These are phyloP conservation scores for Sardinella longiceps DNA, from an alignment of 2,797 vertebrate species.

Conservation along the genomic window DNA sequence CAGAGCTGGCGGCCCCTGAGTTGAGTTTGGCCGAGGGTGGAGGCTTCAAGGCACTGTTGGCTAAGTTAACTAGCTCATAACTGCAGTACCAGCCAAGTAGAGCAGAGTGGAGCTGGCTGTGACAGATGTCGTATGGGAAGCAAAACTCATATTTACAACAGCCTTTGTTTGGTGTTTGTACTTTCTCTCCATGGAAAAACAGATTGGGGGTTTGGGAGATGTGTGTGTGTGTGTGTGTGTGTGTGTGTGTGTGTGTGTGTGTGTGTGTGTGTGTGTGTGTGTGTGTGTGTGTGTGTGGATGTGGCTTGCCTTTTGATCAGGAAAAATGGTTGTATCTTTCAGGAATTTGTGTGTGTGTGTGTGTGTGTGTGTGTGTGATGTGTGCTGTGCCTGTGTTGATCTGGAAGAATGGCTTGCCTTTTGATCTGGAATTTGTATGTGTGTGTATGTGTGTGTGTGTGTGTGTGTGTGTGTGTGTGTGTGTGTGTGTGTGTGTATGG, in stretches of 20 bases:
- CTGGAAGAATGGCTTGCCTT: too few species aligned
- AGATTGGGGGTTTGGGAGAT: not conserved
- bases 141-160: not conserved
- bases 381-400: not conserved
- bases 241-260: not conserved
- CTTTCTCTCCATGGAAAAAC: not conserved
- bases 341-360: not conserved
- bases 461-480: not conserved
- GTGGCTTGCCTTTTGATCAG: too few species aligned
- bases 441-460: not conserved
- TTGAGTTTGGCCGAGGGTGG: too few species aligned
- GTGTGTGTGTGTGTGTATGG: not conserved
- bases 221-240: not conserved
- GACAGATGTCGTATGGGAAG: not conserved
- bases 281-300: not conserved
- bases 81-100: not conserved
- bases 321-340: too few species aligned
- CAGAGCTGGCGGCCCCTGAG: too few species aligned
- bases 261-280: not conserved
- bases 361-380: not conserved
- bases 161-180: not conserved
- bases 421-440: too few species aligned
- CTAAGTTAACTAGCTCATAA: too few species aligned
- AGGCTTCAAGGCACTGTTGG: too few species aligned
- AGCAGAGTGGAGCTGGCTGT: not conserved